These are phyloP conservation scores for Folsomia manolachei DNA, from an alignment of 2,888 invertebrate genomes.

Conservation along the genomic window DNA sequence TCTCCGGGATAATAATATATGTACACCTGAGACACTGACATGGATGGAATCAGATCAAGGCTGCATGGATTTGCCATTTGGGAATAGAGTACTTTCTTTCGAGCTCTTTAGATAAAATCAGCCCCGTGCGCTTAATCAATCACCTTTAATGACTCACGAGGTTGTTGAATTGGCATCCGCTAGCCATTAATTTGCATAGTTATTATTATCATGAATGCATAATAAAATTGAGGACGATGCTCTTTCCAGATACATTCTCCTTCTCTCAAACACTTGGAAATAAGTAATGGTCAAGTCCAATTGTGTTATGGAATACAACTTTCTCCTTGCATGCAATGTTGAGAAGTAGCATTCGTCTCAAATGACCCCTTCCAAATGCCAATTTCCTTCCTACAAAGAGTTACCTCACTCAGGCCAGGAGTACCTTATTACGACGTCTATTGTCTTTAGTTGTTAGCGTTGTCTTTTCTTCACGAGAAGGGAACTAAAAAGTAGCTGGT, in stretches of 20 bases:
- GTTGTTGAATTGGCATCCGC: conserved; percentile 16
- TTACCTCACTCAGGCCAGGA: too few species aligned
- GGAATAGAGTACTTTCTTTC: background rate
- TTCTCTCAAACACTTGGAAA: background rate
- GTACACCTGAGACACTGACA: background rate
- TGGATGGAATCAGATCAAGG: background rate
- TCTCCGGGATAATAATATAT: background rate
- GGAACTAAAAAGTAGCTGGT: too few species aligned
- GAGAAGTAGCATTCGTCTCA: background rate
- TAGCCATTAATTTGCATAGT: conserved; percentile 14
- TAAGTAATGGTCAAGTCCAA: background rate
- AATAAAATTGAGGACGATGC: background rate
- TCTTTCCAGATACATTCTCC: background rate
- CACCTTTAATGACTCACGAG: conserved; percentile 20
- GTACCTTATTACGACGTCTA: too few species aligned
- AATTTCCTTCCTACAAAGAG: too few species aligned
- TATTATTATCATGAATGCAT: conserved; percentile 13
- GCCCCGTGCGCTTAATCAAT: conserved; percentile 11
- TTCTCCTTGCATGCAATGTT: background rate
- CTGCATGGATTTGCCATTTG: background rate
- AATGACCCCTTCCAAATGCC: too few species aligned
- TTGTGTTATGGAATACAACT: background rate
- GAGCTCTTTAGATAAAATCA: background rate
- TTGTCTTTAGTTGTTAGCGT: too few species aligned
- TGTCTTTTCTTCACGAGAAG: too few species aligned